These are phyloP conservation scores for Arbacia lixula DNA, from an alignment of 53 echinoderm and acorn worm species.

Conservation along the genomic window DNA sequence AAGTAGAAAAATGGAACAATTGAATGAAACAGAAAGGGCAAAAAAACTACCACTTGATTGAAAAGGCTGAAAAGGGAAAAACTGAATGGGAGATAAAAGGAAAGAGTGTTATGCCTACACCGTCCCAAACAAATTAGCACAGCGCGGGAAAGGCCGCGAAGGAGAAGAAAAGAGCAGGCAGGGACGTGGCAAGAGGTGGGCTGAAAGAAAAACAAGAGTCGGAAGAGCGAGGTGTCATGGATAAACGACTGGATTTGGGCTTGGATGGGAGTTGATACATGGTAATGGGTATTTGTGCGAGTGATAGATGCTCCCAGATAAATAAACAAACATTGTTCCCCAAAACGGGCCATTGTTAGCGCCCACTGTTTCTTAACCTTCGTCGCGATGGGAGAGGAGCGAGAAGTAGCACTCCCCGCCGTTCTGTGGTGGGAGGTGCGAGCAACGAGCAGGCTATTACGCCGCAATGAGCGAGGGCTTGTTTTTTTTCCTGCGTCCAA, in stretches of 20 bases:
- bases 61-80: not conserved
- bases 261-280: constrained; percentile 24
- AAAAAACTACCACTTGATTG: not conserved
- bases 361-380: too few species aligned
- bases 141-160: constrained; percentile 5
- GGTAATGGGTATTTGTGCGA: constrained; percentile 10
- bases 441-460: too few species aligned
- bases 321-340: constrained; percentile 47
- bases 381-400: too few species aligned
- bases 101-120: not conserved
- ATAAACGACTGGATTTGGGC: constrained; percentile 30
- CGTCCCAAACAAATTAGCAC: constrained; percentile 48
- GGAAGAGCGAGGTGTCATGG: constrained; percentile 33
- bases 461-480: too few species aligned
- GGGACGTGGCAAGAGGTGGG: constrained; percentile 5
- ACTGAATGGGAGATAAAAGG: not conserved
- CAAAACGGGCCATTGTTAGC: not conserved
- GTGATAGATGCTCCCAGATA: constrained; percentile 23
- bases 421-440: too few species aligned
- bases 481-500: too few species aligned
- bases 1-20: not conserved
- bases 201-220: constrained; percentile 44
- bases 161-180: not conserved
- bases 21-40: not conserved
- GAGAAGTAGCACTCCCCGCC: too few species aligned